These are phyloP conservation scores for Todiramphus chloris DNA, from an alignment of 2,113 vertebrate genomes.

Conservation along the genomic window DNA sequence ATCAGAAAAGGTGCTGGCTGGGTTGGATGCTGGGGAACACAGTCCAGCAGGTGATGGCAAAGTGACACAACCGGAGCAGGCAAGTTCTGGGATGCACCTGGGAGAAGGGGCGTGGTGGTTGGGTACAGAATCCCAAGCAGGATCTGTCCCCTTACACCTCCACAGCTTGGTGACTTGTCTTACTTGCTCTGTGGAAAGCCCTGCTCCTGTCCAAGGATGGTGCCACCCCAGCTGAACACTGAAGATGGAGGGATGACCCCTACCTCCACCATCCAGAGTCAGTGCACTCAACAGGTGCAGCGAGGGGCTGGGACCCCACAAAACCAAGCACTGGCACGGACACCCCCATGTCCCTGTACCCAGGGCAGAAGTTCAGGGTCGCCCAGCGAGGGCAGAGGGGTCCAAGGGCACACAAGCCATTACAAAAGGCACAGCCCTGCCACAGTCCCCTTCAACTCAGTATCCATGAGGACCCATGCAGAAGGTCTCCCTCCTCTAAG, in stretches of 20 bases:
- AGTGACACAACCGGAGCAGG: not conserved
- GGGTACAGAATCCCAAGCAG: not conserved
- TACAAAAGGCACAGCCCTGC: not conserved
- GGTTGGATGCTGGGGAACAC: not conserved
- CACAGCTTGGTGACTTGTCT: not conserved
- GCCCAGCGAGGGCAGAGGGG: not conserved
- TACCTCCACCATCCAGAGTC: not conserved
- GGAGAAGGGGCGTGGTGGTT: not conserved
- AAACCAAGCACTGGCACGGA: rapidly evolving
- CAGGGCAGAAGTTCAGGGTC: rapidly evolving
- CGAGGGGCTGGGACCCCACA: not conserved
- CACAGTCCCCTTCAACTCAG: not conserved
- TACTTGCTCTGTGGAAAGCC: not conserved
- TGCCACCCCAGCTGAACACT: not conserved
- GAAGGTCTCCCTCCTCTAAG: not conserved
- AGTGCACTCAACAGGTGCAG: not conserved
- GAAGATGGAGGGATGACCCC: not conserved
- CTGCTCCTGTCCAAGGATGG: not conserved
- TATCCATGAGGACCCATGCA: rapidly evolving
- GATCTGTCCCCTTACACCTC: not conserved
- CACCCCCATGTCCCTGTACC: not conserved
- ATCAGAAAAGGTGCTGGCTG: not conserved
- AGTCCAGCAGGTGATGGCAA: not conserved
- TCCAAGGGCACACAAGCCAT: not conserved
- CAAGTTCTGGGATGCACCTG: not conserved